A percentile compares a stretch with the other conserved stretches of the same genome.
Conservation (phyloP, 2,113 vertebrate genomes). For the Pionites leucogaster region DNA sequence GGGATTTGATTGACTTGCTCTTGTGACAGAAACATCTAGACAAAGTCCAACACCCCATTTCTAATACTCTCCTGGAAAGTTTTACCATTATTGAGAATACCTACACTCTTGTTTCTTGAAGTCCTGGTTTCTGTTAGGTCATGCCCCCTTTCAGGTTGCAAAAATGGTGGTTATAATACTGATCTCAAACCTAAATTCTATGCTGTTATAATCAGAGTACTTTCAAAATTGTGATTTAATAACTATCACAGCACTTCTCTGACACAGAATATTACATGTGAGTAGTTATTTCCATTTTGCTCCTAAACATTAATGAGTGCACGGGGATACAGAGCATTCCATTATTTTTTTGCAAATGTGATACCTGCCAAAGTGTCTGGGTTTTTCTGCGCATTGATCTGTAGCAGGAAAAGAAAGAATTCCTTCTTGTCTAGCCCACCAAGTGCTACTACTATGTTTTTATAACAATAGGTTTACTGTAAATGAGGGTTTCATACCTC, state of each 20-base stretch:
- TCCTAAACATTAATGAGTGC: not conserved
- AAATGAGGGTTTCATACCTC: not conserved
- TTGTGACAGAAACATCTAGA: not conserved
- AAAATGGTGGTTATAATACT: not conserved
- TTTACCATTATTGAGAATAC: not conserved
- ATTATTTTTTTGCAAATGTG: not conserved
- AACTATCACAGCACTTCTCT: not conserved
- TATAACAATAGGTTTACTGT: not conserved
- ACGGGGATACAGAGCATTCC: not conserved
- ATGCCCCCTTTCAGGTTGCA: not conserved
- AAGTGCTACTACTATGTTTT: not conserved
- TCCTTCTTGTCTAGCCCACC: not conserved
- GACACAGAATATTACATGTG: not conserved
- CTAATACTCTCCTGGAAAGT: not conserved
- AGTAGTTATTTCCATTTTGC: conserved; percentile 12
- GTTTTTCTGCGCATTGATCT: not conserved
- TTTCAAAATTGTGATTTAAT: not conserved
- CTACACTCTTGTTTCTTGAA: not conserved
- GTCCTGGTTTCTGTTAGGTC: not conserved
- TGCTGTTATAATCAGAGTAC: not conserved
- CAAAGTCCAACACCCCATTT: not conserved
- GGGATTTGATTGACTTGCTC: not conserved
- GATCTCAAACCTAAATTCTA: not conserved
- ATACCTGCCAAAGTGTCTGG: not conserved
- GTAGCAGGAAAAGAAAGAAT: not conserved